Base-by-base conservation (phyloP, 2,113 vertebrate species). In the Osmerus eperlanus region DNA sequence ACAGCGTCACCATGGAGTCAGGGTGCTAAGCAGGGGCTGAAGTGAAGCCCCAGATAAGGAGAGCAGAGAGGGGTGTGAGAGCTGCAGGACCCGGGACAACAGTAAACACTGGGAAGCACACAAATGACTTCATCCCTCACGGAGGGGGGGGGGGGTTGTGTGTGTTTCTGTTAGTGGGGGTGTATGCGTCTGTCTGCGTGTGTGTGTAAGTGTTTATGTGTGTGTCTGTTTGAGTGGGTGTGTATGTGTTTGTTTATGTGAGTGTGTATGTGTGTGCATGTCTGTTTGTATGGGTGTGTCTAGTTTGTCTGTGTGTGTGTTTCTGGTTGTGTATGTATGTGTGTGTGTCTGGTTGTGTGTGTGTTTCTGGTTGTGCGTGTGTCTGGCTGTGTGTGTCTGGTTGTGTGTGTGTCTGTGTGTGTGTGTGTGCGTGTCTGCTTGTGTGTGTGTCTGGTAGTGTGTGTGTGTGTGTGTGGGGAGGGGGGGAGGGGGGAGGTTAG, bases 81-180 rank as follows among this genome's bases (percentile, higher is more conserved):
- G 25, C n/a, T 2, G 16, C 9, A 13, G 65, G 13, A 15, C 21
- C 4, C n/a, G 19, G n/a, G 62, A 47, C 70, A 47, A 63, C 28
- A 25, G 63, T 62, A 79, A 84, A 84, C 78, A 80, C 76, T 82
- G 68, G 28, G 61, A 47, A 1, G 6, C 9, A 47, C 41, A 70
- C 41, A 70, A 62, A 75, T 78, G 67, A 73, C 19, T 68, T 72
- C 58, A 79, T 68, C 47, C 19, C 21, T 47, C 1, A n/a, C 32
- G 7, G 53, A 74, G 19, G 41, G 41, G 9, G 2, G 41, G 41
- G 4, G 13, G 23, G 23, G 18, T 15, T 36, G 32, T 36, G 13
- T 2, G 36, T 66, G 68, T 52, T 51, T 21, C 19, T 52, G 62
- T 41, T 61, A 29, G 14, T 55, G n/a, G 7, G 11, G 4, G 14